Evolutionary conservation across 2,113 vertebrate species (phyloP), one percentile per base, ranked within the genome.

Genomic region (Aphelocoma coerulescens): DNA sequence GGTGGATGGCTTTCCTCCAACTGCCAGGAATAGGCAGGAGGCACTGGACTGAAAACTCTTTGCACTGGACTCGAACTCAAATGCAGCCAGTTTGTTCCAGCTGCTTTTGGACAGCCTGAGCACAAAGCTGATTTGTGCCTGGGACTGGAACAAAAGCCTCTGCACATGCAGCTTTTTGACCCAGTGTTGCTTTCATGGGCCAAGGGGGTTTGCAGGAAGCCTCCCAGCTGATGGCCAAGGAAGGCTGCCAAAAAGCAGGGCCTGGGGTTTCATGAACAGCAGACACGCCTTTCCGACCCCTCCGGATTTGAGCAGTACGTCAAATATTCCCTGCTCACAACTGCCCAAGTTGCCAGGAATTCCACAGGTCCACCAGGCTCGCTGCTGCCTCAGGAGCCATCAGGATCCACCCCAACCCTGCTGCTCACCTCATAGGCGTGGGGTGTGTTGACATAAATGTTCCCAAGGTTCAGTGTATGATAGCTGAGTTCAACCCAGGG

Each of bases 371-470:
- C 43, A 37, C 1, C 13, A 43, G 41, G 41, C 41, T 43, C 41
- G 4, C 41, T 43, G 41, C 41, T 43, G 16, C 16, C 41, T 16
- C 1, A 43, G 37, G 30, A 82, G 39, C 39, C 39, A 41, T 41
- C 39, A 41, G 39, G 39, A 41, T 41, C n/a, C 41, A 37, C 2
- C 15, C 62, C 43, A 22, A 10, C 1, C 39, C 33, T 7, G 20
- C 14, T 39, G 26, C 96, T 98, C 86, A 99, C 99, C 98, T 99
- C 39, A 41, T 41, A 41, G 39, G 39, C 39, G 12, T 41, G 39
- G 39, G 39, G 12, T 41, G 39, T 41, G 39, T 41, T 41, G 39
- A 41, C 12, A 6, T 6, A 39, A 39, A 39, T 13, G 12, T 39
- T 39, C 39, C 39, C 39, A 39, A 39, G 39, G 39, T 39, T 39